Conservation (phyloP, 2,888 invertebrate species). For the Hermodice carunculata region DNA sequence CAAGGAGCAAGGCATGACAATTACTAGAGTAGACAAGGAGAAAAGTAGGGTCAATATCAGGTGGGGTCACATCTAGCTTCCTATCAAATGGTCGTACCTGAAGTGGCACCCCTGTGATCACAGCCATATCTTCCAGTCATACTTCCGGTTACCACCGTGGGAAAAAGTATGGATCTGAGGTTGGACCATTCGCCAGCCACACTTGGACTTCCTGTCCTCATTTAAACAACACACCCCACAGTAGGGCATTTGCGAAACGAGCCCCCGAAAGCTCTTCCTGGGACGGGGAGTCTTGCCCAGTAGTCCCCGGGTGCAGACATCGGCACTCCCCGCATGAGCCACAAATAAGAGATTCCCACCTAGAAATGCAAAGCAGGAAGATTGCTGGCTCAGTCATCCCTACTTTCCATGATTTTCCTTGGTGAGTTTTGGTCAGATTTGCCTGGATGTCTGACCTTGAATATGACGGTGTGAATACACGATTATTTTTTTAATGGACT, state of each 20-base stretch:
- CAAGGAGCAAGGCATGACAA: constrained; percentile 15
- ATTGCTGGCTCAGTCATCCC: no score
- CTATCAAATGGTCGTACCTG: background rate
- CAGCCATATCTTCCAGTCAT: constrained; percentile 34
- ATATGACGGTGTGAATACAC: no score
- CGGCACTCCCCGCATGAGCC: constrained; percentile 91
- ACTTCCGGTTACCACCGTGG: constrained; percentile 8
- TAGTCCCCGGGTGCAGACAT: constrained; percentile 83
- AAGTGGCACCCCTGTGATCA: constrained; percentile 4
- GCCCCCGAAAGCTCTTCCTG: constrained; percentile 77
- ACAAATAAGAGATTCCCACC: constrained; percentile 89
- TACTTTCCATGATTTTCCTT: no score
- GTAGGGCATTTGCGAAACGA: constrained; percentile 87
- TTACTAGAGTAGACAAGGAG: background rate
- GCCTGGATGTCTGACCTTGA: no score
- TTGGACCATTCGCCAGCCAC: constrained; percentile 78
- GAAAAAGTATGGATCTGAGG: constrained; percentile 83
- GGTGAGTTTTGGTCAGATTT: no score
- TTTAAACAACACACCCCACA: constrained; percentile 76
- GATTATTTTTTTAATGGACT: no score
- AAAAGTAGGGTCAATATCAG: no score
- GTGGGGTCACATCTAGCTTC: no score
- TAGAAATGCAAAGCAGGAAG: constrained; percentile 46
- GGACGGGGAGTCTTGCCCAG: constrained; percentile 77
- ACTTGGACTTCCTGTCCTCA: constrained; percentile 41